phyloP scores from a whole-genome alignment of 2,888 invertebrate species.

The Chaitophorus viminalis region DNA sequence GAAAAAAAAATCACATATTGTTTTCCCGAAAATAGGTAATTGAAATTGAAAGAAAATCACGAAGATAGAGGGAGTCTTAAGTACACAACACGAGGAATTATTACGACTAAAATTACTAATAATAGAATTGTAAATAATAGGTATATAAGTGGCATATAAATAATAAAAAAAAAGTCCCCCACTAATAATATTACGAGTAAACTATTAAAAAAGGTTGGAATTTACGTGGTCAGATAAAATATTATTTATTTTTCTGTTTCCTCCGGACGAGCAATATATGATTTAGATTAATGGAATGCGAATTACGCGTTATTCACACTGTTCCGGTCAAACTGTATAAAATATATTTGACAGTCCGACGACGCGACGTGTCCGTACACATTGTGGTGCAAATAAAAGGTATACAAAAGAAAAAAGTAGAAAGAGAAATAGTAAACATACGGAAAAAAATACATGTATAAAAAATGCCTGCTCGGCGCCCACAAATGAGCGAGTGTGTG shows the following conservation, averaged over 20 bases:
- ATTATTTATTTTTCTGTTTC: neutral
- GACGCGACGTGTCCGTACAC: neutral
- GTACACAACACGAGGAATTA: no score
- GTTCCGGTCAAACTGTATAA: neutral
- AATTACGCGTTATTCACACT: neutral
- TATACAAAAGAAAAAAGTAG: neutral
- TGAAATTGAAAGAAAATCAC: no score
- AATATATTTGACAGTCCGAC: neutral
- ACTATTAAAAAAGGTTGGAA: neutral
- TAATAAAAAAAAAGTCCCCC: no score
- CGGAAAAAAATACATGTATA: neutral
- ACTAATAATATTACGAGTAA: no score
- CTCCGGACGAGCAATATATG: neutral
- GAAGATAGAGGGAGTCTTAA: no score
- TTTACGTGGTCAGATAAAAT: neutral
- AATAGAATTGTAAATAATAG: no score
- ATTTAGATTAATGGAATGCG: neutral
- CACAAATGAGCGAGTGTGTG: neutral
- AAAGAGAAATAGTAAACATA: neutral
- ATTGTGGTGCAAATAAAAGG: neutral
- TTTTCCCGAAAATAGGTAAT: no score
- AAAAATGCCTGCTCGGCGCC: slow-evolving; percentile 18
- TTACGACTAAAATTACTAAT: no score
- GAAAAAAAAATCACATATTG: no score
- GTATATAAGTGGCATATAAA: no score